Conservation (phyloP, 2,888 invertebrate species). For the Choreutis nemorana region DNA sequence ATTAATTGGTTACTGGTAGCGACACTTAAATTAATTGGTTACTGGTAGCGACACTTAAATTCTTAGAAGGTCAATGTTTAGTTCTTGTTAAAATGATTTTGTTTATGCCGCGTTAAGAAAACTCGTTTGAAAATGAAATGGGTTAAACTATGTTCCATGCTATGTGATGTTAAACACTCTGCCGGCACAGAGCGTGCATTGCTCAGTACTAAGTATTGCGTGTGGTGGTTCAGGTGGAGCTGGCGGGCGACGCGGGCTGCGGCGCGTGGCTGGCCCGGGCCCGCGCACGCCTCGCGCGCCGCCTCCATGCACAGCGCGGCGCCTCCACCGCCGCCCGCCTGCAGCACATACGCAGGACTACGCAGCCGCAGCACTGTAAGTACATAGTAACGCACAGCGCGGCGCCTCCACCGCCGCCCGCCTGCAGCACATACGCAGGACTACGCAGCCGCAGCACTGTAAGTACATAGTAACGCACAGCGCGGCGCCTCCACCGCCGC, state of each 20-base stretch:
- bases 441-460: not conserved
- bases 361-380: conserved; percentile 28
- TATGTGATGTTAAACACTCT: no score
- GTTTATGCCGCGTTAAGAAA: no score
- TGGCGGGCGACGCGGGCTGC: conserved; percentile 14
- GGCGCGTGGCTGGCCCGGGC: conserved; percentile 21
- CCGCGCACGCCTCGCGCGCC: conserved; percentile 18
- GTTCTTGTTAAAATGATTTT: no score
- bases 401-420: not conserved
- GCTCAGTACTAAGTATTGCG: no score
- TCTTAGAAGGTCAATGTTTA: no score
- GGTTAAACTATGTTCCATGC: no score
- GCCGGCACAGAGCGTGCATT: no score
- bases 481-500: not conserved
- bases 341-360: conserved; percentile 8
- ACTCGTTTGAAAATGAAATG: no score
- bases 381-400: conserved; percentile 4
- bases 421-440: not conserved
- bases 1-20: no score
- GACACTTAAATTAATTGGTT: no score
- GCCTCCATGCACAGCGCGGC: conserved; percentile 15
- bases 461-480: no score
- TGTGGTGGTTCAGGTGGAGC: conserved; percentile 30
- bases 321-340: conserved; percentile 16
- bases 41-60: no score